Percentiles rank a stretch among this genome's conserved stretches.
Conservation (phyloP, 2,113 vertebrate genomes). For the Brachyistius frenatus region DNA sequence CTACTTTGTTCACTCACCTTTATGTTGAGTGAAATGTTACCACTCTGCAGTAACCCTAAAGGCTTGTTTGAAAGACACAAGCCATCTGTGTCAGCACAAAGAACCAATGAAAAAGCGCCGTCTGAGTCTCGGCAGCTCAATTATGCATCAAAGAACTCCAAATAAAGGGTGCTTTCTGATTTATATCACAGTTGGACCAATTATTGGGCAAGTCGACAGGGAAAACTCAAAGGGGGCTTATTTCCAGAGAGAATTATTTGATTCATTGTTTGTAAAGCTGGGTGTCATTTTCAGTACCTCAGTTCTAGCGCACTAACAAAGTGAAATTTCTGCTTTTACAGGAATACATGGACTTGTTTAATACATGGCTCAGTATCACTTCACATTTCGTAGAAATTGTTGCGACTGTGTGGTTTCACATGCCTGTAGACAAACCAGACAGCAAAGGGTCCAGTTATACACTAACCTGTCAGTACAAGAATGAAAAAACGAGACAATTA, state of each 20-base stretch:
- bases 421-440: not conserved
- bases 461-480: not conserved
- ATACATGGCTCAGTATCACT: conserved; percentile 39
- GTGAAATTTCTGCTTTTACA: conserved; percentile 12
- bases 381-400: conserved; percentile 55
- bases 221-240: conserved; percentile 19
- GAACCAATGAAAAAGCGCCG: conserved; percentile 3
- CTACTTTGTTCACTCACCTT: conserved; percentile 7
- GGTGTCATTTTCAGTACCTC: conserved; percentile 37
- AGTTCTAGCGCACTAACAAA: conserved; percentile 24
- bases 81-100: conserved; percentile 9
- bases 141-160: conserved; percentile 41
- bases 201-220: conserved; percentile 22
- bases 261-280: conserved; percentile 46
- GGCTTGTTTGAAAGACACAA: not conserved
- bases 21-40: not conserved
- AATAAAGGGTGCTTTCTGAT: conserved; percentile 36
- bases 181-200: conserved; percentile 48
- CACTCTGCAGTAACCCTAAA: conserved; percentile 1
- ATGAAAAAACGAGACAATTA: not conserved
- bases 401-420: not conserved
- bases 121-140: not conserved
- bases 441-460: not conserved
- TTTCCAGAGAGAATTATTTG: conserved; percentile 30
- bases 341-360: conserved; percentile 3